Conservation (phyloP, 2,797 vertebrate genomes). For the Mus spretus region DNA sequence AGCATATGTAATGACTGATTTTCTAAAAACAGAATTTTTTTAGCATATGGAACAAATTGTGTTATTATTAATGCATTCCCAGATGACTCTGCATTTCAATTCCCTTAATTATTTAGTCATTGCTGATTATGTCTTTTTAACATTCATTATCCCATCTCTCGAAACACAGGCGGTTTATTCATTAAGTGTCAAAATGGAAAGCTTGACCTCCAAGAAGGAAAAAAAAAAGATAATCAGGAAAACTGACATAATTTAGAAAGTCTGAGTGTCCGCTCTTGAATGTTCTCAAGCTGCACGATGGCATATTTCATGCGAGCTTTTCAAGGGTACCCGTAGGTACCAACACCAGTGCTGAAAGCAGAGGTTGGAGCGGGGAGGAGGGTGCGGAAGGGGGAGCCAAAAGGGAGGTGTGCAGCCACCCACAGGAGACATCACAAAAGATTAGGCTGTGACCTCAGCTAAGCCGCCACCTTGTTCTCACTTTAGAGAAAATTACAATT, state of each 20-base stretch:
- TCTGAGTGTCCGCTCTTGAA: constrained; percentile 85
- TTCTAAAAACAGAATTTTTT: constrained; percentile 90
- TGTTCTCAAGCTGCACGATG: constrained; percentile 77
- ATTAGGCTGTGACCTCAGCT: neutral
- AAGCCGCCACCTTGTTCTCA: neutral
- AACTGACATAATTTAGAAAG: constrained; percentile 84
- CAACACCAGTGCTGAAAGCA: neutral
- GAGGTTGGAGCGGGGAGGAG: fast-evolving
- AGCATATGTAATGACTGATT: constrained; percentile 89
- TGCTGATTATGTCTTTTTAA: constrained; percentile 92
- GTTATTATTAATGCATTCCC: constrained; percentile 91
- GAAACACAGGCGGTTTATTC: constrained; percentile 89
- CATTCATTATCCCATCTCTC: constrained; percentile 91
- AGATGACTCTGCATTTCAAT: constrained; percentile 91
- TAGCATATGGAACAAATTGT: constrained; percentile 91
- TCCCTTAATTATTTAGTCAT: constrained; percentile 92
- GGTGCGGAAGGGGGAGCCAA: too few relatives aligned
- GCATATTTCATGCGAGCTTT: constrained; percentile 51
- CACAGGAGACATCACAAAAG: neutral
- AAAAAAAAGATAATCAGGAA: constrained; percentile 88
- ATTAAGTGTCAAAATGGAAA: constrained; percentile 91
- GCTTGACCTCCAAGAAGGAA: constrained; percentile 87
- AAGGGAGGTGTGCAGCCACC: neutral
- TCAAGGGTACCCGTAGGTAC: constrained; percentile 70
- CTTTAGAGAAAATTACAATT: constrained; percentile 63